These are phyloP conservation scores for Arge pagana DNA, from an alignment of 2,888 invertebrate species.

Conservation along the genomic window DNA sequence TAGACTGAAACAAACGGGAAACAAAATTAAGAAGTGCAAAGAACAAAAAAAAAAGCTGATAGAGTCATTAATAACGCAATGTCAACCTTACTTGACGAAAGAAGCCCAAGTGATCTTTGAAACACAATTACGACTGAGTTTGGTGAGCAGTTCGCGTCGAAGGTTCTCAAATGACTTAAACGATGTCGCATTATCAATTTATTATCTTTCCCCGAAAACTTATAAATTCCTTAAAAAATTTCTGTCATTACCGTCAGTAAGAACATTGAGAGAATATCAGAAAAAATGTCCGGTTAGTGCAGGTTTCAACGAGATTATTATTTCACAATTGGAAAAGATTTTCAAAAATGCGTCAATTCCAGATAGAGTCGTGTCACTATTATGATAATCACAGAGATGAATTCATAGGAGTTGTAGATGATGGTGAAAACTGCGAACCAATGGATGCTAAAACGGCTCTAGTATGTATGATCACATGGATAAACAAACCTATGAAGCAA, in stretches of 20 bases:
- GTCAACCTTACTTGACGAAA: background rate
- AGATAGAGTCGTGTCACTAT: constrained; percentile 3
- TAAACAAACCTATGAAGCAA: constrained; percentile 13
- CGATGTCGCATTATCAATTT: constrained; percentile 18
- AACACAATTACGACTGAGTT: constrained; percentile 13
- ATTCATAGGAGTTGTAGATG: constrained; percentile 2
- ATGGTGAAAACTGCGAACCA: background rate
- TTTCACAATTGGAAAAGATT: constrained; percentile 1
- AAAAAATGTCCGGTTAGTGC: constrained; percentile 7
- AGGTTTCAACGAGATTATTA: constrained; percentile 10
- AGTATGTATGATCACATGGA: constrained; percentile 16
- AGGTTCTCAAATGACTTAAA: background rate
- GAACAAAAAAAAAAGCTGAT: background rate
- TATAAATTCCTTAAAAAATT: constrained; percentile 16
- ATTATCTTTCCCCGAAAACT: constrained; percentile 15
- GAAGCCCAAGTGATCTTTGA: constrained; percentile 8
- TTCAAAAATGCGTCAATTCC: background rate
- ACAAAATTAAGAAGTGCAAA: background rate
- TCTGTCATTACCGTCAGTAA: constrained; percentile 10
- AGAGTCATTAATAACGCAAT: background rate
- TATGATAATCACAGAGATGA: background rate
- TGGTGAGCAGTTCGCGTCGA: background rate
- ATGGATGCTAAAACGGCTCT: constrained; percentile 9
- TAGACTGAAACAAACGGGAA: background rate
- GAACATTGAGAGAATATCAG: constrained; percentile 15